These are phyloP conservation scores for Rhaphigaster nebulosa DNA, from an alignment of 2,888 invertebrate genomes.

Conservation along the genomic window DNA sequence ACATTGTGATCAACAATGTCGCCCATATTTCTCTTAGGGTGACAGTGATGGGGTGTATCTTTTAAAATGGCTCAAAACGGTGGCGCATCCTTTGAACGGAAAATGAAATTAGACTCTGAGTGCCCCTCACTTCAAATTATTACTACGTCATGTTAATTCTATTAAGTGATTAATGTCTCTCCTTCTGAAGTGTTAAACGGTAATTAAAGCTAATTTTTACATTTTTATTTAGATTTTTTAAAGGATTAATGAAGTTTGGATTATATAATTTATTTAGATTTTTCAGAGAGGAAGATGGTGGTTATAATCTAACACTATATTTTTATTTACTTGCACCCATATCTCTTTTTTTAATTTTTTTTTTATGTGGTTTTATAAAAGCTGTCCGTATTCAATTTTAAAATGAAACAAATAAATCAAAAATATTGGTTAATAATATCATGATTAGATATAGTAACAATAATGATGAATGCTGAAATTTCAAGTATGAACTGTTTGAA, in stretches of 20 bases:
- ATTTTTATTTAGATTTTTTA: background rate
- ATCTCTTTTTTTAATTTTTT: too few relatives aligned
- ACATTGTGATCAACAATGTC: background rate
- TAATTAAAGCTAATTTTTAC: background rate
- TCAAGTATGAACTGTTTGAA: too few relatives aligned
- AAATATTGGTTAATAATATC: too few relatives aligned
- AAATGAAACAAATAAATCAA: too few relatives aligned
- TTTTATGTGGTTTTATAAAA: too few relatives aligned
- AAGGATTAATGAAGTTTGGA: background rate
- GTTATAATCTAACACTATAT: too few relatives aligned
- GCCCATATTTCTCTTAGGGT: background rate
- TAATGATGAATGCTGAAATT: too few relatives aligned
- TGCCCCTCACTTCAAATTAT: conserved; percentile 22
- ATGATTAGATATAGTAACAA: too few relatives aligned
- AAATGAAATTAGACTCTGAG: conserved; percentile 38
- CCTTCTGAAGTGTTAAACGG: conserved; percentile 10
- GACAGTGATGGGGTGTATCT: background rate
- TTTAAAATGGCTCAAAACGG: conserved; percentile 15
- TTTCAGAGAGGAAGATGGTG: too few relatives aligned
- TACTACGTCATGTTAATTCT: conserved; percentile 11
- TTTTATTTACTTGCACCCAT: too few relatives aligned
- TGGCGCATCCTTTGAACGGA: conserved; percentile 7
- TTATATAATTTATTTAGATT: too few relatives aligned
- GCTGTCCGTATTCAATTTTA: too few relatives aligned
- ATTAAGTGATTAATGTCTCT: conserved; percentile 18